Conservation (phyloP, 2,113 vertebrate genomes). For the Procavia capensis region DNA sequence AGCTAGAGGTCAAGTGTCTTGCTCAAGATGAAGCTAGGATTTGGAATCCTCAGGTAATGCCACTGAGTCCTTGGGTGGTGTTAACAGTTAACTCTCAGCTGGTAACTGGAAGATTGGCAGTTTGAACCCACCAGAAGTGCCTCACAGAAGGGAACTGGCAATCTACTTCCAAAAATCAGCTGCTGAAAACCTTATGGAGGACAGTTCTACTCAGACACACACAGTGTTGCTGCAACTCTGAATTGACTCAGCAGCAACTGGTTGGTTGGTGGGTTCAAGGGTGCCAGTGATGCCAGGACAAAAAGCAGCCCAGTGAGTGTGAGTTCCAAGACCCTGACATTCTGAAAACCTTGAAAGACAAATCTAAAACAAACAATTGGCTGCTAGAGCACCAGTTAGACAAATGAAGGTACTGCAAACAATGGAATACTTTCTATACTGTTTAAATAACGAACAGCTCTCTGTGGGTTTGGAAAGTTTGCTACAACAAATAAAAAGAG, state of each 20-base stretch:
- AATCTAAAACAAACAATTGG: background rate
- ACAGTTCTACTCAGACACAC: background rate
- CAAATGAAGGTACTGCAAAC: background rate
- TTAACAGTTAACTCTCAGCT: background rate
- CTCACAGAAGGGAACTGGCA: background rate
- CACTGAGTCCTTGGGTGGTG: no score
- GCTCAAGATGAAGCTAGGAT: background rate
- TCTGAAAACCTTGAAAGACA: background rate
- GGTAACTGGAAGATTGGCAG: background rate
- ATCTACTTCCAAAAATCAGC: background rate
- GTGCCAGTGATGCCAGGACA: background rate
- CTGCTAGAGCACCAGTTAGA: background rate
- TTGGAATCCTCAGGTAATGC: no score
- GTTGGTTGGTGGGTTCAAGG: background rate
- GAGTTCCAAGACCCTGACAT: background rate
- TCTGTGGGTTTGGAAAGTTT: background rate
- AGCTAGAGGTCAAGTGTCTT: background rate
- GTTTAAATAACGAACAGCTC: background rate
- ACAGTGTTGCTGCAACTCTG: background rate
- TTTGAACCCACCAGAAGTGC: background rate
- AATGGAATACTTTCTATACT: background rate
- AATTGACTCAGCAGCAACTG: no score
- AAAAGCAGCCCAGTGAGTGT: rapidly evolving
- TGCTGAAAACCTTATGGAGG: background rate
- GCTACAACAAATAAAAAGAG: background rate